A percentile compares a stretch with the other conserved stretches of the same genome.
phyloP scores from a whole-genome alignment of 2,113 vertebrate species.

The Hypanus sabinus region DNA sequence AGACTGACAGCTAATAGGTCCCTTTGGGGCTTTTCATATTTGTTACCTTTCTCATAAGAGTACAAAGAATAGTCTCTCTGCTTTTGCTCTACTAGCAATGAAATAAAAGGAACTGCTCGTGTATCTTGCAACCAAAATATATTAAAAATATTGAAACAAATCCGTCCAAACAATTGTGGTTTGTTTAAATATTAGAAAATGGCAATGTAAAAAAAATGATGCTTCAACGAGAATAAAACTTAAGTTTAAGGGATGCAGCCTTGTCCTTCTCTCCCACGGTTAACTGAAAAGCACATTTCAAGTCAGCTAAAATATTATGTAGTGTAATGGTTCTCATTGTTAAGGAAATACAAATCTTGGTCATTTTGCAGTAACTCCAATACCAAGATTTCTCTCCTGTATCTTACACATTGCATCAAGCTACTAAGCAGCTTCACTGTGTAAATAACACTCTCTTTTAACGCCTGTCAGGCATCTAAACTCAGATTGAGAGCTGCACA shows the following conservation, averaged over 20 bases:
- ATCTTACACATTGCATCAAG: neutral
- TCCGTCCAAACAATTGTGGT: neutral
- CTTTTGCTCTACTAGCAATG: no score
- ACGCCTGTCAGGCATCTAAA: neutral
- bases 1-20: neutral
- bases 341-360: neutral
- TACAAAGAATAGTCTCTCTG: neutral
- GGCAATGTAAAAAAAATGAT: neutral
- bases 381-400: neutral
- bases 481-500: neutral
- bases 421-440: neutral
- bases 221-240: neutral
- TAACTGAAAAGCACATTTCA: neutral
- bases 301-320: neutral
- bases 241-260: neutral
- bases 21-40: neutral
- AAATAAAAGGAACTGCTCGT: neutral
- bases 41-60: neutral
- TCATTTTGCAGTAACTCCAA: neutral
- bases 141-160: neutral
- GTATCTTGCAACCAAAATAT: neutral
- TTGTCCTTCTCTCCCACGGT: neutral
- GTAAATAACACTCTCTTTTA: neutral
- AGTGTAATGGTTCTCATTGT: neutral
- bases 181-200: neutral